Conservation (phyloP, 2,113 vertebrate species). For the Seriola quinqueradiata region DNA sequence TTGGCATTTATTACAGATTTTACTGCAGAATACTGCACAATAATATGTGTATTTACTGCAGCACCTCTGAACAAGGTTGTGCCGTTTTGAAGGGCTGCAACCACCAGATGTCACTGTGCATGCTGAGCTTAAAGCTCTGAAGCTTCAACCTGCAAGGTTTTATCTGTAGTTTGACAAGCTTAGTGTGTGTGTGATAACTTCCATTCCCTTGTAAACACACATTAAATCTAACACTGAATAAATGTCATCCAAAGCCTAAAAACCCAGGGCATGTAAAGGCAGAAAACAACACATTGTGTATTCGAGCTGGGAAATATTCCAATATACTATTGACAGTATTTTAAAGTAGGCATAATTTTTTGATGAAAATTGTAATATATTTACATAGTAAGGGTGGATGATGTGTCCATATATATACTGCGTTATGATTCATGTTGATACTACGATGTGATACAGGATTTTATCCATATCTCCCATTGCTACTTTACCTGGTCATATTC, state of each 20-base stretch:
- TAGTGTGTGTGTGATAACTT: background rate
- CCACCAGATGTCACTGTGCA: constrained; percentile 45
- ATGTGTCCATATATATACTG: too few relatives aligned
- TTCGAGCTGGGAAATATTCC: too few relatives aligned
- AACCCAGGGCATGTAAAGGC: too few relatives aligned
- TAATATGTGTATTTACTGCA: background rate
- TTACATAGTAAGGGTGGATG: too few relatives aligned
- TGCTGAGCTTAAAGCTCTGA: background rate
- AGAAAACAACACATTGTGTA: too few relatives aligned
- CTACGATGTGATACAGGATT: background rate
- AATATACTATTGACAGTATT: too few relatives aligned
- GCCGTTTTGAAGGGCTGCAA: background rate
- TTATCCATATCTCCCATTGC: background rate
- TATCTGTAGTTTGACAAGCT: background rate
- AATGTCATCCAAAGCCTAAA: background rate
- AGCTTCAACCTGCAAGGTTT: background rate
- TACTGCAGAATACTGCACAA: background rate
- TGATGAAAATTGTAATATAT: too few relatives aligned
- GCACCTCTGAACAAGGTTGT: background rate
- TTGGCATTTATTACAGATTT: background rate
- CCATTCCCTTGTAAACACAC: too few relatives aligned
- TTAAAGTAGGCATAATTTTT: too few relatives aligned
- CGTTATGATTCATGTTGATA: too few relatives aligned
- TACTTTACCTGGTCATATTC: too few relatives aligned
- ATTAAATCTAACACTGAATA: too few relatives aligned